phyloP scores from a whole-genome alignment of 2,113 vertebrate species.

The Syngnathus floridae region DNA sequence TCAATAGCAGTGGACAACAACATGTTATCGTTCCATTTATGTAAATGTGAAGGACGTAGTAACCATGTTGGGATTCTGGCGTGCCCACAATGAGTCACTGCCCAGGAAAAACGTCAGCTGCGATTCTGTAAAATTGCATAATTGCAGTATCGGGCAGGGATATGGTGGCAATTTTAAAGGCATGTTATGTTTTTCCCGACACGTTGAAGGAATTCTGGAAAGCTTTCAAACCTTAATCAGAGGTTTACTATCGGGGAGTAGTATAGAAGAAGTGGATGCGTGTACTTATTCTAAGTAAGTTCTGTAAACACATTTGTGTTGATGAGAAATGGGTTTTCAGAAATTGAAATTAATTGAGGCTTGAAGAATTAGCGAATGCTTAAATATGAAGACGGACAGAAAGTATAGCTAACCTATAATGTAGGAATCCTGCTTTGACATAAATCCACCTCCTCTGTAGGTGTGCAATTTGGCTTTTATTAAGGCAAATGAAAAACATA shows the following conservation, averaged over 20 bases:
- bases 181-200: slow-evolving; percentile 6
- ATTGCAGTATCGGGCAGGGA: slow-evolving; percentile 1
- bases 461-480: neutral
- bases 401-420: no score
- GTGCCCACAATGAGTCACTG: slow-evolving; percentile 6
- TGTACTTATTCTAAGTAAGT: neutral
- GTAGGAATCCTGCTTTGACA: neutral
- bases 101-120: slow-evolving; percentile 2
- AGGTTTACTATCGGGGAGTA: neutral
- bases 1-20: neutral
- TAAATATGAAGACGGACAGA: neutral
- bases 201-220: neutral
- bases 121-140: neutral
- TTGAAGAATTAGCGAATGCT: neutral
- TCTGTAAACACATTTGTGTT: neutral
- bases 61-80: slow-evolving; percentile 1
- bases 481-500: neutral
- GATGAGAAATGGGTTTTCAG: neutral
- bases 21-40: neutral
- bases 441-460: neutral
- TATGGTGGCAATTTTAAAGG: neutral
- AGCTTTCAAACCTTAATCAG: slow-evolving; percentile 3
- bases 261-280: neutral
- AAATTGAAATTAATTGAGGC: neutral
- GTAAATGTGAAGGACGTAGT: neutral